A percentile compares a stretch with the other conserved stretches of the same genome.
phyloP scores from a whole-genome alignment of 37 sponge, comb jelly and placozoan genomes.

The Mnemiopsis leidyi region DNA sequence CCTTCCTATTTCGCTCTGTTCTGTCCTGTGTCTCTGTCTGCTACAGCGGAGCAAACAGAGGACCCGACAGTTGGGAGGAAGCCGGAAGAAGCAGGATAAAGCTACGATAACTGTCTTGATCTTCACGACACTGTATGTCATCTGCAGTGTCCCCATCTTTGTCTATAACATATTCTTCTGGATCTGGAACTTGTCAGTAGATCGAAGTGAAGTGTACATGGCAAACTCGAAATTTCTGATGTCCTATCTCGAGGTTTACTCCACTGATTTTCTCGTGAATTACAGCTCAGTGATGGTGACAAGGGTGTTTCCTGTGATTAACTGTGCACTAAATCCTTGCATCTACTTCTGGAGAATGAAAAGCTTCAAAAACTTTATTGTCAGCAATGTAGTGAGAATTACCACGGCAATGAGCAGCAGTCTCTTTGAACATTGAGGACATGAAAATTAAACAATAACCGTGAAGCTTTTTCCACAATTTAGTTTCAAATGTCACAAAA shows the following conservation, averaged over 20 bases:
- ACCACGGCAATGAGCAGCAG: no score
- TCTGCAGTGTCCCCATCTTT: neutral
- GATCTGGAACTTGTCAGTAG: neutral
- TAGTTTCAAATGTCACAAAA: no score
- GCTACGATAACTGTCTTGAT: neutral
- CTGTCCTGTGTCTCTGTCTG: neutral
- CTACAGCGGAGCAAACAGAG: neutral
- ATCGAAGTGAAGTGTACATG: neutral
- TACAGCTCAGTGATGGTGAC: neutral
- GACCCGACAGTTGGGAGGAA: neutral
- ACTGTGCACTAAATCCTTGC: neutral
- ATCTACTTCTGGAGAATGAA: neutral
- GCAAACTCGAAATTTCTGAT: neutral
- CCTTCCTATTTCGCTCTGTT: neutral
- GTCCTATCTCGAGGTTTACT: neutral
- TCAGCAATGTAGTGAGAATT: no score
- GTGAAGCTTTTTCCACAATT: no score
- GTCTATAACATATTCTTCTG: neutral
- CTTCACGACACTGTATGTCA: neutral
- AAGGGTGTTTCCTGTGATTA: neutral
- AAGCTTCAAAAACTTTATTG: neutral
- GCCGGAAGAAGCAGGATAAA: neutral
- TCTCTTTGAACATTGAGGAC: no score
- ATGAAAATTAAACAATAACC: no score
- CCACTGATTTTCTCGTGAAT: neutral